Conservation (phyloP, 2,113 vertebrate genomes). For the Turnix velox region DNA sequence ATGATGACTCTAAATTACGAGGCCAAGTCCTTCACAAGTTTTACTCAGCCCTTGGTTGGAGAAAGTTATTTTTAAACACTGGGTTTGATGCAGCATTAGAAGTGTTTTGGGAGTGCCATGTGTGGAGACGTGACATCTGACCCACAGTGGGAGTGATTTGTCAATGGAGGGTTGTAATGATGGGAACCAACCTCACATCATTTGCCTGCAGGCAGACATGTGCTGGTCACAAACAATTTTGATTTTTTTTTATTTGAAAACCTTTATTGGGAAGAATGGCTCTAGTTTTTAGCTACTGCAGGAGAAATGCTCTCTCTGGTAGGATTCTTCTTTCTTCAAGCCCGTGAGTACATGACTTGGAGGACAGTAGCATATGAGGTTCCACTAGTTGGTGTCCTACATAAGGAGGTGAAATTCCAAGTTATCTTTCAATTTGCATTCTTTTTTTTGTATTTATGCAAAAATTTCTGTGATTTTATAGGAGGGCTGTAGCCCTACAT, state of each 20-base stretch:
- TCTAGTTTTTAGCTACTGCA: neutral
- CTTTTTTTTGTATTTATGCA: neutral
- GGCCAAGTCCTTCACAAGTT: constrained; percentile 41
- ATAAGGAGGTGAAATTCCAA: neutral
- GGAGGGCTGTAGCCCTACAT: neutral
- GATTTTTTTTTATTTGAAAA: neutral
- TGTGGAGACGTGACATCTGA: neutral
- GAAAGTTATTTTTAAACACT: constrained; percentile 11
- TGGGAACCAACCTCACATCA: neutral
- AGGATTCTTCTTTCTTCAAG: neutral
- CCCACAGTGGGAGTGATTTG: neutral
- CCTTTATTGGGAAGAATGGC: neutral
- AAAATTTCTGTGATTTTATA: neutral
- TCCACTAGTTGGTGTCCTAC: neutral
- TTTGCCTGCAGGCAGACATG: neutral
- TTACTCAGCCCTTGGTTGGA: neutral
- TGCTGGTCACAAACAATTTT: neutral
- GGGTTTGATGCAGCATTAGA: neutral
- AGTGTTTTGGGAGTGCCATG: neutral
- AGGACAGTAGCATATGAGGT: neutral
- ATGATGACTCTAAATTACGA: constrained; percentile 27
- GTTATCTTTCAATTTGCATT: neutral
- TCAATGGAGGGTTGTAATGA: neutral
- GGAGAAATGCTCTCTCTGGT: neutral
- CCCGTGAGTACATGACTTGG: neutral